Evolutionary conservation across 1,140 invertebrate species (phyloP).

Genomic region (Drosophila rhopaloa): DNA sequence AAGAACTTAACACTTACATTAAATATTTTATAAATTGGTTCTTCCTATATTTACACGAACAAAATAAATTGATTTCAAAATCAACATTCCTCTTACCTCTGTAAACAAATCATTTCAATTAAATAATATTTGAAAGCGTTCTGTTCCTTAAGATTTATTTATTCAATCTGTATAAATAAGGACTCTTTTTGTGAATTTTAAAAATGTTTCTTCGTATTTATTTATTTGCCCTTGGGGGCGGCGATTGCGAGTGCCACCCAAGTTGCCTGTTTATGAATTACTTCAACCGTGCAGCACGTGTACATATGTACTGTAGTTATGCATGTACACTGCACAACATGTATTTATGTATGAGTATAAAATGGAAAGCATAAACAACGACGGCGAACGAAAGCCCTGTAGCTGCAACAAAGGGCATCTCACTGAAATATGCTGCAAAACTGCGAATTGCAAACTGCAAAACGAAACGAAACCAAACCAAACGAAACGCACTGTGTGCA

Average conservation of each 20-base stretch:
- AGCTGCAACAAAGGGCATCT: constrained; percentile 70
- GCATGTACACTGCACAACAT: constrained; percentile 59
- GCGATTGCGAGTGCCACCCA: constrained; percentile 53
- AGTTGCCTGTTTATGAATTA: constrained; percentile 78
- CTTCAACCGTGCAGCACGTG: constrained; percentile 43
- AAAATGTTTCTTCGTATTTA: constrained; percentile 8
- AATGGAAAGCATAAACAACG: constrained; percentile 78
- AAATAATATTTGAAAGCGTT: not conserved
- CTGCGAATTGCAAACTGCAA: constrained; percentile 52
- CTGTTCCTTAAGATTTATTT: not conserved
- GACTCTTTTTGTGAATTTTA: not conserved
- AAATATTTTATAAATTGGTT: no score
- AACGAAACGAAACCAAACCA: constrained; percentile 58
- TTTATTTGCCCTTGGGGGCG: constrained; percentile 18
- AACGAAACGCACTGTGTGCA: constrained; percentile 74
- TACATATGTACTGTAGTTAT: constrained; percentile 30
- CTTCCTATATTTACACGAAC: no score
- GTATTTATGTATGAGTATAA: constrained; percentile 79
- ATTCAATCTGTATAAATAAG: constrained; percentile 6
- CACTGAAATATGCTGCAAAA: constrained; percentile 77
- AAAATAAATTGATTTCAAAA: no score
- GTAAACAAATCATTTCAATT: not conserved
- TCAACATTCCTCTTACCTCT: no score
- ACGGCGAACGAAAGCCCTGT: constrained; percentile 41
- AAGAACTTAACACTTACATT: no score